Percentiles rank a stretch among this genome's conserved stretches.
These are phyloP conservation scores for Rhagium mordax DNA, from an alignment of 2,888 invertebrate genomes.

Conservation along the genomic window DNA sequence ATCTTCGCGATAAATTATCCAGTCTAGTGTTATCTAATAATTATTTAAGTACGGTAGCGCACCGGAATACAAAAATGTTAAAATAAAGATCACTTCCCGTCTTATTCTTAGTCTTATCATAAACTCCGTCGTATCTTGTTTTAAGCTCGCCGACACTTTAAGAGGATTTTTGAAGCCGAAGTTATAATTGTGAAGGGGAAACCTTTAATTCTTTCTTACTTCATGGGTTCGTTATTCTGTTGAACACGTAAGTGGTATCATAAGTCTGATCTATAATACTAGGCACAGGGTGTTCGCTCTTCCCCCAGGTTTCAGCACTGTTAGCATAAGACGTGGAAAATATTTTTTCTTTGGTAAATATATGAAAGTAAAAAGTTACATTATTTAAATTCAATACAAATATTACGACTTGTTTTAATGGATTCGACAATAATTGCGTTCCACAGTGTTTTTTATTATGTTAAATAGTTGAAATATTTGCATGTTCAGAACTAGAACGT, in stretches of 20 bases:
- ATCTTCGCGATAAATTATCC: background rate
- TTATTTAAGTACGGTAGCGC: conserved; percentile 14
- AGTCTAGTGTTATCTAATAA: conserved; percentile 11
- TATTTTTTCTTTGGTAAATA: no score
- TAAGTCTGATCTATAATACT: background rate
- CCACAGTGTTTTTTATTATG: no score
- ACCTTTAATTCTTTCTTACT: background rate
- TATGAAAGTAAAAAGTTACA: no score
- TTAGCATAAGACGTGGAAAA: no score
- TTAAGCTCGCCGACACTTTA: background rate
- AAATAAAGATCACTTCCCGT: background rate
- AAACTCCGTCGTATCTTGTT: background rate
- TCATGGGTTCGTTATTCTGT: background rate
- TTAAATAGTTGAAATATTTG: no score
- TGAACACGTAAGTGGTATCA: background rate
- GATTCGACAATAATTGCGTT: no score
- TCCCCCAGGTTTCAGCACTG: no score
- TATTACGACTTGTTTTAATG: no score
- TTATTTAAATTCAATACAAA: no score
- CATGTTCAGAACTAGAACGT: no score
- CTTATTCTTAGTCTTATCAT: background rate
- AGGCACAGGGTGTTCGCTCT: no score
- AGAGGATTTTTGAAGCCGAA: background rate
- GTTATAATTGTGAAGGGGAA: background rate
- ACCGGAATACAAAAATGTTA: background rate